phyloP scores from a whole-genome alignment of 2,888 invertebrate genomes.

The Zaprionus bogoriensis region DNA sequence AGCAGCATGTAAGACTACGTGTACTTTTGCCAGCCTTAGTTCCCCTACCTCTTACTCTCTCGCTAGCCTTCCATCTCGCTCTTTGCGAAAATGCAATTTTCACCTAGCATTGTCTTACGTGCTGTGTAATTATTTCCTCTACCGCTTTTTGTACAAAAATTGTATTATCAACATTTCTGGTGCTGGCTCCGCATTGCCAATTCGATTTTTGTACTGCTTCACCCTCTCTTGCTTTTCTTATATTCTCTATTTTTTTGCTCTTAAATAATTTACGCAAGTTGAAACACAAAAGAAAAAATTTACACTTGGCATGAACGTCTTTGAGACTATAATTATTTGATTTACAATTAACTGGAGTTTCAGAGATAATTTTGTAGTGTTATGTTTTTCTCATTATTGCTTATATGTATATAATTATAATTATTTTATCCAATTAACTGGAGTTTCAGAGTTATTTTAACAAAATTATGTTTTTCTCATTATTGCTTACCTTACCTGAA shows the following conservation, averaged over 20 bases:
- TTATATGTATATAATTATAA: too few species aligned
- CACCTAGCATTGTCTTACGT: conserved; percentile 59
- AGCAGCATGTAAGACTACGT: conserved; percentile 58
- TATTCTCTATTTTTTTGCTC: conserved; percentile 1
- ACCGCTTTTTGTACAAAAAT: background rate
- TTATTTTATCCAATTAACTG: too few species aligned
- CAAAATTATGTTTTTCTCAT: too few species aligned
- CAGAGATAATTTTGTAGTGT: too few species aligned
- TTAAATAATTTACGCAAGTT: conserved; percentile 43
- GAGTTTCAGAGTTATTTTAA: too few species aligned
- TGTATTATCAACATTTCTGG: conserved; percentile 5
- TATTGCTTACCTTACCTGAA: too few species aligned
- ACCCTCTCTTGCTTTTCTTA: background rate
- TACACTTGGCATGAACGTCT: conserved; percentile 12
- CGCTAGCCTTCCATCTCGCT: background rate
- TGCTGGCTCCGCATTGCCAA: conserved; percentile 11
- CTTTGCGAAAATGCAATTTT: conserved; percentile 57
- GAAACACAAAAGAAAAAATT: conserved; percentile 32
- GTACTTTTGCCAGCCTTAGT: conserved; percentile 17
- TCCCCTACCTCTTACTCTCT: background rate
- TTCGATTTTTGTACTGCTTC: conserved; percentile 13
- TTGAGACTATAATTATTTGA: background rate
- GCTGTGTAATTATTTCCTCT: conserved; percentile 61
- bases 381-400: too few species aligned
- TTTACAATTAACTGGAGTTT: too few species aligned